Conservation (phyloP, 2,888 invertebrate genomes). For the Clitarchus hookeri region DNA sequence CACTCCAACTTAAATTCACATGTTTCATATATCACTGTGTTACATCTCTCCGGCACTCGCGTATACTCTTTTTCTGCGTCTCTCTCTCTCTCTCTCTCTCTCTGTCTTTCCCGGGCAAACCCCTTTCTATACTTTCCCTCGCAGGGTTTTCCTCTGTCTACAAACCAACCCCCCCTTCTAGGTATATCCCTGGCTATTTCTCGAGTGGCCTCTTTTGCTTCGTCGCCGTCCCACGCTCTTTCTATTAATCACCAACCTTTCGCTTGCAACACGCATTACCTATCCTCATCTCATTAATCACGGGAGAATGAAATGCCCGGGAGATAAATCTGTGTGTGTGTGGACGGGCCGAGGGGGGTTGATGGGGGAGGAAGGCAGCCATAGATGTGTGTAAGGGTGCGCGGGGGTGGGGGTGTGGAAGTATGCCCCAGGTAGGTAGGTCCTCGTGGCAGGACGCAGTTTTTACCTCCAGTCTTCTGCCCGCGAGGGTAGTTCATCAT, state of each 20-base stretch:
- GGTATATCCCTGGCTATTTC: neutral
- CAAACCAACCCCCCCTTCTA: too few relatives aligned
- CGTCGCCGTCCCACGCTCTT: neutral
- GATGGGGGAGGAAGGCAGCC: too few relatives aligned
- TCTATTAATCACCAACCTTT: conserved; percentile 37
- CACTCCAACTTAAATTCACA: conserved; percentile 26
- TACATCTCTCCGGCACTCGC: neutral
- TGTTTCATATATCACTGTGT: conserved; percentile 21
- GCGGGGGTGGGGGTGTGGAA: neutral
- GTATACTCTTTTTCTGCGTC: neutral
- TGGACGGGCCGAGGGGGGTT: neutral
- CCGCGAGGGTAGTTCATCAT: neutral
- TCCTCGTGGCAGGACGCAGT: neutral
- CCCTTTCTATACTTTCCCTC: too few relatives aligned
- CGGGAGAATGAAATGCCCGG: conserved; percentile 10
- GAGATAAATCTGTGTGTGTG: neutral
- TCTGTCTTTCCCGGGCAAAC: neutral
- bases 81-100: neutral
- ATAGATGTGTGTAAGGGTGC: too few relatives aligned
- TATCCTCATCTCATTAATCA: conserved; percentile 35
- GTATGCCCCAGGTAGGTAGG: neutral
- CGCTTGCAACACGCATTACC: conserved; percentile 38
- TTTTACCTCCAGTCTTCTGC: neutral
- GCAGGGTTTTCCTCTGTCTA: too few relatives aligned
- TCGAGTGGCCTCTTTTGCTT: neutral